A percentile compares a stretch with the other conserved stretches of the same genome.
Conservation (phyloP, 2,113 vertebrate species). For the Aspiorhynchus laticeps region DNA sequence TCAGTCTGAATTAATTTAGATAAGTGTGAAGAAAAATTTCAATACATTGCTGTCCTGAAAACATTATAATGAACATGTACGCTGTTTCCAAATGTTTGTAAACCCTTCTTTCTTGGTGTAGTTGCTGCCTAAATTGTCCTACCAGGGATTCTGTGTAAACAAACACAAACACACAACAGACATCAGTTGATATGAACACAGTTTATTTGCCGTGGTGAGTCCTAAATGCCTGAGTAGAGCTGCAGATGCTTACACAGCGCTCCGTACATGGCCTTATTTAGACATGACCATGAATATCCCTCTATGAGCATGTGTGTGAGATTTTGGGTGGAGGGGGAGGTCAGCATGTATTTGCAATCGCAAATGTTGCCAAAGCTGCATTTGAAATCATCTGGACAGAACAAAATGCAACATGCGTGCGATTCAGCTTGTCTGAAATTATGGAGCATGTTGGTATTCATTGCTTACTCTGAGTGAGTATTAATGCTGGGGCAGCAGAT, state of each 20-base stretch:
- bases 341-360: not conserved
- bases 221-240: constrained; percentile 28
- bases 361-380: constrained; percentile 1
- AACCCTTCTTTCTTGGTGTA: not conserved
- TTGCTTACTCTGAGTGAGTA: not conserved
- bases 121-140: constrained; percentile 42
- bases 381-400: constrained; percentile 6
- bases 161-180: constrained; percentile 6
- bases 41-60: not conserved
- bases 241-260: constrained; percentile 51
- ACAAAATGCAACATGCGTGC: not conserved
- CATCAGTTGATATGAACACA: not conserved
- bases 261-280: constrained; percentile 74
- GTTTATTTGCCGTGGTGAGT: not conserved
- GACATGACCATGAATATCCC: constrained; percentile 65
- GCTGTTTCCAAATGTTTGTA: not conserved
- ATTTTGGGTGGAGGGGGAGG: not conserved
- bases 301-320: not conserved
- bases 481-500: not conserved
- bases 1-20: not conserved
- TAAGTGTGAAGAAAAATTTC: not conserved
- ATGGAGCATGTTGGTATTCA: not conserved
- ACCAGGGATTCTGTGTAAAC: constrained; percentile 58
- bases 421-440: not conserved
- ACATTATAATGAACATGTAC: not conserved